These are phyloP conservation scores for Clepsis dumicolana DNA, from an alignment of 2,888 invertebrate species.

Conservation along the genomic window DNA sequence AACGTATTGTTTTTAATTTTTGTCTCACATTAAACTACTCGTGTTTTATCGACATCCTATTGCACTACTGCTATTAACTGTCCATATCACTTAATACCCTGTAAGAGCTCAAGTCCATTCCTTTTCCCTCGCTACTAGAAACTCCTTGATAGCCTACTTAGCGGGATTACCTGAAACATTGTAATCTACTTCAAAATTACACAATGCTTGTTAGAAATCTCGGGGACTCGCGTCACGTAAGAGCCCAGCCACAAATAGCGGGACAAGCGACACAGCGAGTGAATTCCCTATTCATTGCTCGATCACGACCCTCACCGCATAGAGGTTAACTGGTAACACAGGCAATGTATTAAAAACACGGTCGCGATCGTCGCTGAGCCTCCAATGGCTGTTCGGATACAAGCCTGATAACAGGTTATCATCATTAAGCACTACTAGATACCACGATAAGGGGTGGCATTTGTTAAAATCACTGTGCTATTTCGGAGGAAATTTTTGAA, in stretches of 20 bases:
- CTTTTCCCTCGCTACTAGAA: background rate
- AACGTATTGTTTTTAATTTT: too few species aligned
- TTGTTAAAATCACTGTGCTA: conserved; percentile 18
- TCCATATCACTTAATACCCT: background rate
- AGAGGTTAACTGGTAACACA: too few species aligned
- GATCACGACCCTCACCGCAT: too few species aligned
- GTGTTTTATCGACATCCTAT: background rate
- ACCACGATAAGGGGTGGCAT: conserved; percentile 20
- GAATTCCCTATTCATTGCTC: too few species aligned
- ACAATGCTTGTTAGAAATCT: conserved; percentile 37
- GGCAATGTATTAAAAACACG: too few species aligned
- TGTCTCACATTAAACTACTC: too few species aligned
- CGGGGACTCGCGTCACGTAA: conserved; percentile 4
- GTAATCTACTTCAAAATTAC: conserved; percentile 30
- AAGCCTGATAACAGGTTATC: conserved; percentile 42
- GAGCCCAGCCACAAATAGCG: too few species aligned
- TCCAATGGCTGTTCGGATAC: conserved; percentile 18
- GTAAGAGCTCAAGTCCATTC: background rate
- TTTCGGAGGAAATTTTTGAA: background rate
- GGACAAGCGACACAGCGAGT: too few species aligned
- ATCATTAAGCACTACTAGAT: conserved; percentile 36
- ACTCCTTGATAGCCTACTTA: conserved; percentile 26
- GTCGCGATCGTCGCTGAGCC: too few species aligned
- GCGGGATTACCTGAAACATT: conserved; percentile 32
- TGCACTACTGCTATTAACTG: background rate